Conservation (phyloP, 2,797 vertebrate species). For the Hoplostethus atlanticus region DNA sequence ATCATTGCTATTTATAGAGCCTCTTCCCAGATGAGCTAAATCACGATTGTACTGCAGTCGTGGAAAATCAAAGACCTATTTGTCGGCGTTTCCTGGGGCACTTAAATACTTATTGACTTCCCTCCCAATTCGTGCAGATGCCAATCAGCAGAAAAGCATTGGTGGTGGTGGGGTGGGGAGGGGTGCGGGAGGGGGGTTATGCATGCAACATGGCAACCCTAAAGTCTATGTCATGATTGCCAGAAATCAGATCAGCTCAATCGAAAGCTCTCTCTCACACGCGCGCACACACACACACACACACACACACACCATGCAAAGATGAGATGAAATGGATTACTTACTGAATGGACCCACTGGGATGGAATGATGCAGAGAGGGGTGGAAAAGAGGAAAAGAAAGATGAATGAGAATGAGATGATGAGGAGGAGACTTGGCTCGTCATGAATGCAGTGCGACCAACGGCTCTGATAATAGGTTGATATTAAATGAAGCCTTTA, state of each 20-base stretch:
- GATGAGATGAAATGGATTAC: constrained; percentile 89
- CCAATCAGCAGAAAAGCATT: constrained; percentile 25
- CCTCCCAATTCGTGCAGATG: not conserved
- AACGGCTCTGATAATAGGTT: not conserved
- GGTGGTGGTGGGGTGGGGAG: not conserved
- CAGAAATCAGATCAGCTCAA: not conserved
- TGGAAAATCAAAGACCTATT: constrained; percentile 20
- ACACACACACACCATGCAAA: constrained; percentile 53
- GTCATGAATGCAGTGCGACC: constrained; percentile 10
- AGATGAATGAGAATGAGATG: constrained; percentile 69
- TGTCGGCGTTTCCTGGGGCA: constrained; percentile 7
- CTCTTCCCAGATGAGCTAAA: constrained; percentile 18
- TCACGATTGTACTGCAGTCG: constrained; percentile 2
- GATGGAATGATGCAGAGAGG: constrained; percentile 72
- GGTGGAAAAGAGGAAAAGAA: constrained; percentile 63
- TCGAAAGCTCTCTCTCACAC: constrained; percentile 4
- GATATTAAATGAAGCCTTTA: constrained; percentile 26
- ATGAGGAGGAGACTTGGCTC: constrained; percentile 25
- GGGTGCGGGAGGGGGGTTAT: not conserved
- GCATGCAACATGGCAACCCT: constrained; percentile 9
- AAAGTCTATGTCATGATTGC: not conserved
- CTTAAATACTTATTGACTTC: constrained; percentile 32
- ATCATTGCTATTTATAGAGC: constrained; percentile 16
- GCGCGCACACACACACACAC: constrained; percentile 17
- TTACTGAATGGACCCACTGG: constrained; percentile 88